Conservation (phyloP, 53 echinoderm and acorn worm species). For the Luidia sarsii region DNA sequence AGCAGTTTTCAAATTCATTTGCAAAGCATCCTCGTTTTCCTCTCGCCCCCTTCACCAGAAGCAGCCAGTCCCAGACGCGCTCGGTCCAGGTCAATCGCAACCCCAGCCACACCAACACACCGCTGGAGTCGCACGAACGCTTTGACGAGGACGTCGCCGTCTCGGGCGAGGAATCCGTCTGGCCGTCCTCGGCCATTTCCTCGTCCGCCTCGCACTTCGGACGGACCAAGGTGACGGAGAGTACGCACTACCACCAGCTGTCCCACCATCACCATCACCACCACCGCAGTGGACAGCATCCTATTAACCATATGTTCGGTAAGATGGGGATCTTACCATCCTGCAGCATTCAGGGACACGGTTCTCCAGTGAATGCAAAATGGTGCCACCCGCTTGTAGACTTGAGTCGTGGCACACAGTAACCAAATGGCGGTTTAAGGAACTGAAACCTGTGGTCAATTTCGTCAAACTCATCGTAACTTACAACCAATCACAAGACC, state of each 20-base stretch:
- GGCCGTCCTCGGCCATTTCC: conserved; percentile 1
- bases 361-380: no score
- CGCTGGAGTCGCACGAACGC: conserved; percentile 10
- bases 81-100: conserved; percentile 15
- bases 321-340: conserved; percentile 13
- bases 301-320: conserved; percentile 62
- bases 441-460: no score
- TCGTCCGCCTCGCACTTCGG: conserved; percentile 11
- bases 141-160: conserved; percentile 8
- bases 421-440: no score
- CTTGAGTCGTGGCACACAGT: no score
- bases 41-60: not conserved
- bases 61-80: not conserved
- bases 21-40: no score
- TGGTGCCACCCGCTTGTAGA: no score
- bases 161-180: conserved; percentile 3
- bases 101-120: conserved; percentile 1
- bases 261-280: no score
- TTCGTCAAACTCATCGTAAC: no score
- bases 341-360: not conserved
- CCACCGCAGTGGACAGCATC: conserved; percentile 30
- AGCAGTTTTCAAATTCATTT: not conserved
- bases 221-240: not conserved
- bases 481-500: no score
- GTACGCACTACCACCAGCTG: conserved; percentile 5